Base-by-base conservation (phyloP, 2,888 invertebrate species). In the Rhagophthalmus giganteus region DNA sequence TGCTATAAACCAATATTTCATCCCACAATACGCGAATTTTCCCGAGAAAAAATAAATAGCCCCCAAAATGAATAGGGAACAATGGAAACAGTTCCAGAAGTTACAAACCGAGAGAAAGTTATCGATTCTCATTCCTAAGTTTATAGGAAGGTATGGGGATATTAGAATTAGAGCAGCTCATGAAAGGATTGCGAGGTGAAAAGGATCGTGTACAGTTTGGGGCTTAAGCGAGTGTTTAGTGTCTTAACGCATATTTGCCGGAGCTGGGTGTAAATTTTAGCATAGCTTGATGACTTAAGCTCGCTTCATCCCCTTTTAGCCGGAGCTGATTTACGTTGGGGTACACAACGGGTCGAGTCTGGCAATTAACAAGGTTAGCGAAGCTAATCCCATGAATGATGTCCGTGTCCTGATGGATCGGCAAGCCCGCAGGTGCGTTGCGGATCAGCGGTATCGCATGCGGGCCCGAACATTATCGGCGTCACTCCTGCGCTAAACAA, bases 311-410 rank as follows among this genome's bases (percentile, higher is more conserved):
- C 73, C 71, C 69, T 70, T 73, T 73, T 73, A 73, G 72, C 71
- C 68, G 67, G 70, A 71, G 71, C 74, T 74, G 74, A 74, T 74
- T 74, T 74, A 74, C 74, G 74, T 72, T 68, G 47, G 51, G 69
- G 68, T 67, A 68, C 66, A 68, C 66, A 68, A 63, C 68, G 67
- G 71, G 70, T 69, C 72, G 72, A 70, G 70, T 66, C 67, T 69
- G 71, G 76, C 75, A 76, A 76, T 76, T 76, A 76, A 76, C 76
- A 75, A 74, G 74, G 74, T 75, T 75, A 74, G 74, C 74, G 70
- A 60, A 70, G 74, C 71, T 76, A 76, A 76, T 76, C 76, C 76
- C 71, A 71, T 76, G 76, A 76, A 76, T 76, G 76, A 76, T 76
- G 76, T 73, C 70, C 71, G 67, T 66, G 57, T 62, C 54, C 69